Conservation (phyloP, 2,797 vertebrate species). For the Stomatorhinus walkeri region DNA sequence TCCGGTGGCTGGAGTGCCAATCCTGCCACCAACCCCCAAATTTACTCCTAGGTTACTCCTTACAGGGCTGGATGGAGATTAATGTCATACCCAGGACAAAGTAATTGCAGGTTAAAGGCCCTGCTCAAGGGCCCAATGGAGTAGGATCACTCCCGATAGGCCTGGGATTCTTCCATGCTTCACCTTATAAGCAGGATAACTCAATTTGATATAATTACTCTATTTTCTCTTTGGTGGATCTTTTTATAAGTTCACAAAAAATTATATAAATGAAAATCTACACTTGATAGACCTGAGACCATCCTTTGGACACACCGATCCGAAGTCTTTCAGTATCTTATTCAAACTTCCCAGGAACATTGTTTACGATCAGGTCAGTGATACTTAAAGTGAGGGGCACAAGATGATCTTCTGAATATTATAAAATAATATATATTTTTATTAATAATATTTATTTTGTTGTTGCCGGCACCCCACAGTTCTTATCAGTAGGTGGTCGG, state of each 20-base stretch:
- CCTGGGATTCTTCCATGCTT: not conserved
- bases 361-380: not conserved
- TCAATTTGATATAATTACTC: not conserved
- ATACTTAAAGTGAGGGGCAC: not conserved
- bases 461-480: not conserved
- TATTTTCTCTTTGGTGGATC: not conserved
- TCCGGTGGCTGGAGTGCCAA: not conserved
- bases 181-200: not conserved
- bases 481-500: not conserved
- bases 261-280: not conserved
- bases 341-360: not conserved
- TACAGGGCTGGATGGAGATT: not conserved
- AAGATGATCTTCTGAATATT: not conserved
- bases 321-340: not conserved
- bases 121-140: not conserved
- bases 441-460: not conserved
- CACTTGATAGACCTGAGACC: not conserved
- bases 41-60: not conserved
- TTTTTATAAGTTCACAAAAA: not conserved
- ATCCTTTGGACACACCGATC: not conserved
- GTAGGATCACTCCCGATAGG: not conserved
- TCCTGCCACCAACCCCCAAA: not conserved
- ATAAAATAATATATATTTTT: not conserved
- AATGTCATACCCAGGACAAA: not conserved
- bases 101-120: not conserved